A percentile compares a stretch with the other conserved stretches of the same genome.
phyloP scores from a whole-genome alignment of 2,888 invertebrate genomes.

The Yponomeuta evonymella region DNA sequence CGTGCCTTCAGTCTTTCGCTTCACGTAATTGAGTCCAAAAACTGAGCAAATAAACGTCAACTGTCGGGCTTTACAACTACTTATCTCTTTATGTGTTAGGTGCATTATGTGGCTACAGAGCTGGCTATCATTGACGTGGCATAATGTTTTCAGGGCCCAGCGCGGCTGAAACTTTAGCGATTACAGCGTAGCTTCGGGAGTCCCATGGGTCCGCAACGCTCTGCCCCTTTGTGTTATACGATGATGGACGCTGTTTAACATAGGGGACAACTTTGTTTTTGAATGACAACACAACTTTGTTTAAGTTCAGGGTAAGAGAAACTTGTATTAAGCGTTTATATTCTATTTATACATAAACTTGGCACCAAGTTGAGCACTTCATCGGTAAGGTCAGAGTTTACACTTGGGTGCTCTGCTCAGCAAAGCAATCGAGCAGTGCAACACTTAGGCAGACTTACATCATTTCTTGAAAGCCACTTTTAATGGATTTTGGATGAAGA shows the following conservation, averaged over 20 bases:
- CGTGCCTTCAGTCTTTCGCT: no score
- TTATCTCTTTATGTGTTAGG: constrained; percentile 5
- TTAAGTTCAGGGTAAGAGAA: constrained; percentile 5
- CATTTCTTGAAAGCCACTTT: no score
- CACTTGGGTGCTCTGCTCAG: not conserved
- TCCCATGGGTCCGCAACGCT: not conserved
- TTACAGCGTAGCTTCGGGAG: constrained; percentile 14
- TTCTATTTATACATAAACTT: not conserved
- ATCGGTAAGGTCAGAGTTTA: not conserved
- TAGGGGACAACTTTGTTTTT: constrained; percentile 11
- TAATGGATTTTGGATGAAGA: no score
- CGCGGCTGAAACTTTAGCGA: constrained; percentile 17
- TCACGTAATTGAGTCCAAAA: not conserved
- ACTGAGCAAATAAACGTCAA: not conserved
- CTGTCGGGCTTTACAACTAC: not conserved
- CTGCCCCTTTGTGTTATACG: constrained; percentile 5
- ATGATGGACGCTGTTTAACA: constrained; percentile 12
- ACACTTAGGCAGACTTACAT: not conserved
- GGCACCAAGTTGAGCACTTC: not conserved
- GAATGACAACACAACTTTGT: constrained; percentile 12
- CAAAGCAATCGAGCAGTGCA: not conserved
- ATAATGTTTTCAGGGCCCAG: constrained; percentile 9
- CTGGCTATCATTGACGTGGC: not conserved
- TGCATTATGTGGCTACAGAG: not conserved
- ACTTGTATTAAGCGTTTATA: constrained; percentile 9